phyloP scores from a whole-genome alignment of 2,888 invertebrate species.

The Sinodicranocentrus sp. region DNA sequence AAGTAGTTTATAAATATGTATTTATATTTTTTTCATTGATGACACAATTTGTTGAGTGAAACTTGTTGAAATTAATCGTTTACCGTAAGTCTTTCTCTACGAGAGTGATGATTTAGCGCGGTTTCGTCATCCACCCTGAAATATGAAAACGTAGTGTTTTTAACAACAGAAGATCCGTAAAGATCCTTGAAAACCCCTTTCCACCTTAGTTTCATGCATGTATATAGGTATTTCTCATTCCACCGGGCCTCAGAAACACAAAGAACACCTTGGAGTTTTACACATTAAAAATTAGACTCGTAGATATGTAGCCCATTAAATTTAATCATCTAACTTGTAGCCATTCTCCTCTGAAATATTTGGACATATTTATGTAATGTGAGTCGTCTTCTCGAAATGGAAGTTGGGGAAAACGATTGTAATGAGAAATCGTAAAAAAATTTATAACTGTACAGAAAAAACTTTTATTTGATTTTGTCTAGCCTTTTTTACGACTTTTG shows the following conservation, averaged over 20 bases:
- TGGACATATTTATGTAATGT: constrained; percentile 59
- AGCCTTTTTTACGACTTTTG: constrained; percentile 75
- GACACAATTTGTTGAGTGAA: too few relatives aligned
- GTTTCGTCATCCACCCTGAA: too few relatives aligned
- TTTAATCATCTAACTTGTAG: constrained; percentile 52
- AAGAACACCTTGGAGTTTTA: constrained; percentile 58
- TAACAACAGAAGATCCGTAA: too few relatives aligned
- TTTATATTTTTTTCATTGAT: too few relatives aligned
- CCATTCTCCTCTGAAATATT: constrained; percentile 58
- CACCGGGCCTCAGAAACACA: constrained; percentile 15
- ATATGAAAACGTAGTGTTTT: too few relatives aligned
- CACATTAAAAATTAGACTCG: constrained; percentile 60
- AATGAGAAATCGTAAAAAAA: constrained; percentile 76
- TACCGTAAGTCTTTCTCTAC: too few relatives aligned
- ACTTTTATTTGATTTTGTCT: constrained; percentile 75
- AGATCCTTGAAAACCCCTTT: too few relatives aligned
- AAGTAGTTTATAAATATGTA: too few relatives aligned
- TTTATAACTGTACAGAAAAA: constrained; percentile 72
- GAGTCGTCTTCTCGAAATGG: constrained; percentile 49
- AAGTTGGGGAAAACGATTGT: constrained; percentile 70
- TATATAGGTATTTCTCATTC: too few relatives aligned
- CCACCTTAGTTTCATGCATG: too few relatives aligned
- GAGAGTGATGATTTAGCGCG: too few relatives aligned
- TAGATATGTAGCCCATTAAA: constrained; percentile 64
- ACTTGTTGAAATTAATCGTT: too few relatives aligned